These are phyloP conservation scores for Litoditis marina DNA, from an alignment of 2,888 invertebrate genomes.

Conservation along the genomic window DNA sequence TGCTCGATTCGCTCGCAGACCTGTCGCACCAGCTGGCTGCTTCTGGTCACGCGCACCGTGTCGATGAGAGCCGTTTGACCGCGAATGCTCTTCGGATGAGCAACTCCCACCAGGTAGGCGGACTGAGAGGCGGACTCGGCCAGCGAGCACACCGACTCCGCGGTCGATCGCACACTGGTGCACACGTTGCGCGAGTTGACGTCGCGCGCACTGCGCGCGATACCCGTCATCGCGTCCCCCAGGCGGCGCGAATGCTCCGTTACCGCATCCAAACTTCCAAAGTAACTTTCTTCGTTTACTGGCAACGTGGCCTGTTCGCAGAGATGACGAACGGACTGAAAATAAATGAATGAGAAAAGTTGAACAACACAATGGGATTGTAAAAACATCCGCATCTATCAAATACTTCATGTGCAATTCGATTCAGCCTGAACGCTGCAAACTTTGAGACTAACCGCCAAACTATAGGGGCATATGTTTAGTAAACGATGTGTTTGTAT, in stretches of 20 bases:
- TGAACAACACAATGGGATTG: too few relatives aligned
- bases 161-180: conserved; percentile 71
- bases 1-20: conserved; percentile 71
- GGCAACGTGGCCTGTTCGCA: conserved; percentile 83
- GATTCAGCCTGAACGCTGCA: too few relatives aligned
- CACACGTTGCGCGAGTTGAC: conserved; percentile 82
- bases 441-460: too few relatives aligned
- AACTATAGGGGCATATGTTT: too few relatives aligned
- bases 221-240: conserved; percentile 80
- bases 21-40: conserved; percentile 82
- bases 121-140: conserved; percentile 88
- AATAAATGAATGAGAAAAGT: too few relatives aligned
- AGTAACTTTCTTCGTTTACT: conserved; percentile 74
- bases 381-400: too few relatives aligned
- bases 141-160: conserved; percentile 82
- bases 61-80: conserved; percentile 85
- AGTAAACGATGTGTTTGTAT: too few relatives aligned
- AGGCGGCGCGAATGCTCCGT: conserved; percentile 78
- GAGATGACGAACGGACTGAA: conserved; percentile 74
- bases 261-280: conserved; percentile 63
- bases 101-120: conserved; percentile 88
- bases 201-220: conserved; percentile 84
- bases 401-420: too few relatives aligned
- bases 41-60: conserved; percentile 80
- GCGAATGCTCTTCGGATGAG: conserved; percentile 78